Base-by-base conservation (phyloP, 1,140 invertebrate species). In the Solenopsis fugax region DNA sequence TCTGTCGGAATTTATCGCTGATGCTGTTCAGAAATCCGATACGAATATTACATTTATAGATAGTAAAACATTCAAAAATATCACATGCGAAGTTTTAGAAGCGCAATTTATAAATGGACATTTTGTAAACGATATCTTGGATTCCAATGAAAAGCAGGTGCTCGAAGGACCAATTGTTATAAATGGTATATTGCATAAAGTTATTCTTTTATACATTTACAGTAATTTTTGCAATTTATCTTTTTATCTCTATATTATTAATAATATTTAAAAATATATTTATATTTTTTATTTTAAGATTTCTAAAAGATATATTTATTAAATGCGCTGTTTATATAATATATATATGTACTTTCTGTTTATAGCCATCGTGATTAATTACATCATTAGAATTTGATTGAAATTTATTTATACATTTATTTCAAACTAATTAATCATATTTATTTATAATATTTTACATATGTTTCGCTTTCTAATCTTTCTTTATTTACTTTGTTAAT, bases 21-120 rank as follows among this genome's bases (percentile, higher is more conserved):
- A 95, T 80, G 73, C 88, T 1, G 52, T 94, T 6, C 29, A 90
- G 5, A 94, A 93, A 80, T 87, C 52, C 4, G 90, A 93, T 18
- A 64, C 9, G 4, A 56, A 91, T 77, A 71, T 94, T 18, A 52
- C 86, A 2, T 41, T 94, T 7, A 45, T 48, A 7, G 86, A 82
- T 5, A 21, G 56, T 29, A 95, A 94, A 77, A 86, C 9, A 24
- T 88, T 93, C 0, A 52, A 86, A 5, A 77, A 64, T 56, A 13
- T 94, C 1, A 72, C 56, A 7, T 89, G 89, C 21, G 0, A 82
- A 0, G 21, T 72, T 84, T 80, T 95, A 10, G 13, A 92, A 2
- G 1, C 62, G 0, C 3, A 54, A 7, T 85, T 58, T 58, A 52
- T 94, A 45, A 95, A 95, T 72, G 87, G 81, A 0, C 90, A 87